Base-by-base conservation (phyloP, 2,797 vertebrate genomes). In the Garrulus glandarius region DNA sequence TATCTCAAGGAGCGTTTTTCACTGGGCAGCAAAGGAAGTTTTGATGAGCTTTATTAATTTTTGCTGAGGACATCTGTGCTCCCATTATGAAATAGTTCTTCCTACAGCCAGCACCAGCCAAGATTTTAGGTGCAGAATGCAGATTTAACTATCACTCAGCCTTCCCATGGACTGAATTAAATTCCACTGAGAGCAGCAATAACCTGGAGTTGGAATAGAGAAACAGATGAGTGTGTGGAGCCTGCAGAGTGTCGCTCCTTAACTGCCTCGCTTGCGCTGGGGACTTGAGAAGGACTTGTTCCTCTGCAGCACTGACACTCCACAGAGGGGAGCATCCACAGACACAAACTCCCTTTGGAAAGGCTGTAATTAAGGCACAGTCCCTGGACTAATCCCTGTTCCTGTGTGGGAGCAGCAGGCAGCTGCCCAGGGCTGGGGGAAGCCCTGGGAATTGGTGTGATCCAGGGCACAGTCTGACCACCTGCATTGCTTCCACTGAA, bases 21-120 rank as follows among this genome's bases (percentile, higher is more conserved):
- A 1, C 78, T 57, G 61, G 61, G 87, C 60, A 75, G 50, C 64
- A 53, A 81, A 61, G 68, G 56, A 93, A 78, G 61, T 50, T 89
- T 83, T 75, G 43, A 60, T 69, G 83, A 93, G 63, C 53, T 53
- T 71, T 59, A 63, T 65, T 72, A 41, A 88, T 94, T 88, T 94
- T 81, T 95, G 86, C 94, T 94, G 84, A 93, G 92, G 80, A 37
- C 84, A 39, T 91, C 88, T 87, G 63, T 14, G 9, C 72, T 91
- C 50, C 92, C 30, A 18, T 72, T 87, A 91, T 71, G 87, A 89
- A 95, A 87, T 16, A 77, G 32, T 39, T 89, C 67, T 81, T 89
- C 74, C 32, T 84, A 57, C 61, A 77, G 67, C 53, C 55, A 59
- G 85, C n/a, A 7, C 84, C 46, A n/a, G 79, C n/a, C 53, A 70